A percentile compares a stretch with the other conserved stretches of the same genome.
phyloP scores from a whole-genome alignment of 2,888 invertebrate species.

The Campaea margaritaria region DNA sequence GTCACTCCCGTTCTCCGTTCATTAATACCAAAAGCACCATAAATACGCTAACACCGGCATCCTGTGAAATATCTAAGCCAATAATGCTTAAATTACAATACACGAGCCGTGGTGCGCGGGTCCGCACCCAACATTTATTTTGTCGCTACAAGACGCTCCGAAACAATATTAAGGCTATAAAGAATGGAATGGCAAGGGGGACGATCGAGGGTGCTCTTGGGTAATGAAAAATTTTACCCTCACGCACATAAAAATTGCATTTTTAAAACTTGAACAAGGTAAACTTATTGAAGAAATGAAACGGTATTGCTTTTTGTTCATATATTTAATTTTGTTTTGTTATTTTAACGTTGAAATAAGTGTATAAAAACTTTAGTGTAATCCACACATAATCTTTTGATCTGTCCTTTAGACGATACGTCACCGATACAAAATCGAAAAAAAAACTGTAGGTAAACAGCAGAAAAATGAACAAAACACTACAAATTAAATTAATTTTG shows the following conservation, averaged over 20 bases:
- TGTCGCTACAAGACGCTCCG: constrained; percentile 60
- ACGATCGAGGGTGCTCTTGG: constrained; percentile 55
- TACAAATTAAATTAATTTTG: too few relatives aligned
- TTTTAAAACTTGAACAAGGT: constrained; percentile 22
- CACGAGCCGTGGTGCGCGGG: constrained; percentile 43
- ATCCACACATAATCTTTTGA: too few relatives aligned
- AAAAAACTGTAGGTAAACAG: too few relatives aligned
- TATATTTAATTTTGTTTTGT: constrained; percentile 3
- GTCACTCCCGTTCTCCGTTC: constrained; percentile 19
- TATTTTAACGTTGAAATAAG: too few relatives aligned
- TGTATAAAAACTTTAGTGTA: too few relatives aligned
- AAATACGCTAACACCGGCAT: constrained; percentile 50
- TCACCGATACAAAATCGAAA: too few relatives aligned
- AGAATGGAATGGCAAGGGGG: constrained; percentile 63
- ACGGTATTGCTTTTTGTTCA: constrained; percentile 15
- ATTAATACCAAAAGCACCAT: constrained; percentile 59
- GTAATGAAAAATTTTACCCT: constrained; percentile 72
- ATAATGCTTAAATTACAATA: constrained; percentile 64
- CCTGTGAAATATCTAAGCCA: constrained; percentile 65
- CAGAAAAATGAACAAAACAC: too few relatives aligned
- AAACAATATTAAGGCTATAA: constrained; percentile 76
- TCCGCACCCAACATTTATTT: constrained; percentile 70
- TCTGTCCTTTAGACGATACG: too few relatives aligned
- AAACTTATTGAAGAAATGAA: constrained; percentile 16
- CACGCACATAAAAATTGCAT: constrained; percentile 35